phyloP scores from a whole-genome alignment of 2,888 invertebrate species.

The Meliscaeva auricollis region DNA sequence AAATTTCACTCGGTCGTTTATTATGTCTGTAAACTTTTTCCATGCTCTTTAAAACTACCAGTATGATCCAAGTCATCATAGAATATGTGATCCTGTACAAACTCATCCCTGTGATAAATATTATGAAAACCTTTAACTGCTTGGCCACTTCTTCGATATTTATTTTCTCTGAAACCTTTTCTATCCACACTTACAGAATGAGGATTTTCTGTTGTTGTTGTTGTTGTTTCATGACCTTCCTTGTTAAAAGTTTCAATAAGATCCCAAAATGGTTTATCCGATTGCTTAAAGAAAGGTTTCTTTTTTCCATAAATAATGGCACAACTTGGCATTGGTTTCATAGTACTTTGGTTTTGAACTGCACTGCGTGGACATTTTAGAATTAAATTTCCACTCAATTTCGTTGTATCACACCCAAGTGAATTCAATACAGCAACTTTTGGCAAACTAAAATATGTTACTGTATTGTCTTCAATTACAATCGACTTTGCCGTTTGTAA shows the following conservation, averaged over 20 bases:
- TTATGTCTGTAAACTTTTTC: slow-evolving; percentile 83
- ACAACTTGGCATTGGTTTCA: slow-evolving; percentile 51
- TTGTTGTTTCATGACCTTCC: neutral
- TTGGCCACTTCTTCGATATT: slow-evolving; percentile 91
- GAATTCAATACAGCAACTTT: slow-evolving; percentile 43
- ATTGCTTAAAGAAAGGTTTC: neutral
- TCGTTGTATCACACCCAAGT: slow-evolving; percentile 56
- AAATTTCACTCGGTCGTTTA: neutral
- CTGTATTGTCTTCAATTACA: slow-evolving; percentile 68
- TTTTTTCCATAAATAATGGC: slow-evolving; percentile 45
- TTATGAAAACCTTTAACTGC: slow-evolving; percentile 93
- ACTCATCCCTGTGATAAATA: slow-evolving; percentile 94
- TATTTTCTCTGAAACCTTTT: slow-evolving; percentile 85
- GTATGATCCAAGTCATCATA: slow-evolving; percentile 93
- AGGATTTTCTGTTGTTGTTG: neutral
- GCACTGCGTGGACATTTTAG: slow-evolving; percentile 59
- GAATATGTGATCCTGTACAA: slow-evolving; percentile 93
- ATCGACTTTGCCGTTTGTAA: slow-evolving; percentile 31
- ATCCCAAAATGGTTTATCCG: slow-evolving; percentile 42
- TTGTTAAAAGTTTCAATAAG: neutral
- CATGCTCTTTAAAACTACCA: slow-evolving; percentile 91
- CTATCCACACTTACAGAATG: neutral
- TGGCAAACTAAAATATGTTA: slow-evolving; percentile 62
- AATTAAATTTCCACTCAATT: slow-evolving; percentile 48
- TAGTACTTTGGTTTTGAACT: neutral